Evolutionary conservation across 2,113 vertebrate genomes (phyloP), one percentile per base, ranked within the genome.

Genomic region (Diphyllodes magnificus): DNA sequence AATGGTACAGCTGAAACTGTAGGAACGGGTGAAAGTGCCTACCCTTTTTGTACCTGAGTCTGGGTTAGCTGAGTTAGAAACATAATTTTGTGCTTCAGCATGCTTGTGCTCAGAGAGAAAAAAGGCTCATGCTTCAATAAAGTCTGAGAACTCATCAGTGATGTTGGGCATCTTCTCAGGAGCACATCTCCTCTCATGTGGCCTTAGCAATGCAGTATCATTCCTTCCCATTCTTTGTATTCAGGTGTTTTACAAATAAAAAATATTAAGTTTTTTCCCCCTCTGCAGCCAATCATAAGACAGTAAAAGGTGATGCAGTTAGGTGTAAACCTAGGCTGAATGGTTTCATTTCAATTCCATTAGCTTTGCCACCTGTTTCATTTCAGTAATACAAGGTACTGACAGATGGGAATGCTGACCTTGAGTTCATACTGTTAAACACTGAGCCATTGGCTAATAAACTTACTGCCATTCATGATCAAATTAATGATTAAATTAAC

Each of bases 321-420:
- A 42, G 39, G 47, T 82, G 31, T 82, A 91, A 93, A 73, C 37
- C 56, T 65, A 49, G 71, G 47, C 50, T 85, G 72, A 92, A 69
- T 68, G 57, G 51, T 92, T 63, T 86, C 77, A 88, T 93, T 93
- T 93, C 70, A 82, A 27, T 90, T 92, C 75, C 37, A 71, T 92
- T 87, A 87, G 35, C 27, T 93, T 91, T 92, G 44, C 91, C 91
- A 95, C 89, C 85, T 87, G 66, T 77, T 95, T 95, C 44, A 27
- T 85, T 63, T 93, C 85, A 61, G 33, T 80, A 75, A 61, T 75
- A 85, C 61, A 91, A 91, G 56, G 39, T 70, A 73, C 57, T 80
- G 89, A 77, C 84, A 95, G 86, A 69, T 87, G 89, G 56, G 33
- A n/a, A 82, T 86, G 56, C 47, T 88, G 64, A 61, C 92, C 44